phyloP scores from a whole-genome alignment of 2,888 invertebrate genomes.

The Drosophila affinis region DNA sequence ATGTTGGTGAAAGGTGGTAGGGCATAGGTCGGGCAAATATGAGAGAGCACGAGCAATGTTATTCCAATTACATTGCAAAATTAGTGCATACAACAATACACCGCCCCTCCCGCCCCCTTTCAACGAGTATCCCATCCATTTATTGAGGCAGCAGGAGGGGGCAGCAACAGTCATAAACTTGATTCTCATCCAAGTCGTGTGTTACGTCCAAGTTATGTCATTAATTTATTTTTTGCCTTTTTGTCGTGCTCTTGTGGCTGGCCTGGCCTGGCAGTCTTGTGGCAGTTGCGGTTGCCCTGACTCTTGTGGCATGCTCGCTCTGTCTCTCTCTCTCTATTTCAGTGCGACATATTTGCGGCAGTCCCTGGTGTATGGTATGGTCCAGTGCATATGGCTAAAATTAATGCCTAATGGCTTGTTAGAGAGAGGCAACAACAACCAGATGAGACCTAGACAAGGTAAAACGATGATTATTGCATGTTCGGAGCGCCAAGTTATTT shows the following conservation, averaged over 20 bases:
- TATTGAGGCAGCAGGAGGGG: too few relatives aligned
- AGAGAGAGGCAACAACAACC: slow-evolving; percentile 17
- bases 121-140: neutral
- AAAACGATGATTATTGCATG: slow-evolving; percentile 73
- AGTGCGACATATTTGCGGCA: slow-evolving; percentile 71
- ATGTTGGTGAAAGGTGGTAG: slow-evolving; percentile 64
- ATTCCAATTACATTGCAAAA: slow-evolving; percentile 63
- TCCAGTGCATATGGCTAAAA: slow-evolving; percentile 75
- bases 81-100: slow-evolving; percentile 57
- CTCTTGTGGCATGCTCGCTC: neutral
- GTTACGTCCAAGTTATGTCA: slow-evolving; percentile 68
- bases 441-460: slow-evolving; percentile 18
- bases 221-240: slow-evolving; percentile 64
- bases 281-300: slow-evolving; percentile 18
- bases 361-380: slow-evolving; percentile 65
- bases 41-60: slow-evolving; percentile 70
- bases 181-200: slow-evolving; percentile 64
- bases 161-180: slow-evolving; percentile 40
- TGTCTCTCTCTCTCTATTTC: slow-evolving; percentile 7
- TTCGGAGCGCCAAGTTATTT: slow-evolving; percentile 67
- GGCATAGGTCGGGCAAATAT: slow-evolving; percentile 72
- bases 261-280: slow-evolving; percentile 25
- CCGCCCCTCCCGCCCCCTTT: slow-evolving; percentile 2
- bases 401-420: slow-evolving; percentile 74
- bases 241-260: slow-evolving; percentile 56